Evolutionary conservation across 2,797 vertebrate genomes (phyloP), one percentile per base, ranked within the genome.

Genomic region (Sphenodon punctatus): DNA sequence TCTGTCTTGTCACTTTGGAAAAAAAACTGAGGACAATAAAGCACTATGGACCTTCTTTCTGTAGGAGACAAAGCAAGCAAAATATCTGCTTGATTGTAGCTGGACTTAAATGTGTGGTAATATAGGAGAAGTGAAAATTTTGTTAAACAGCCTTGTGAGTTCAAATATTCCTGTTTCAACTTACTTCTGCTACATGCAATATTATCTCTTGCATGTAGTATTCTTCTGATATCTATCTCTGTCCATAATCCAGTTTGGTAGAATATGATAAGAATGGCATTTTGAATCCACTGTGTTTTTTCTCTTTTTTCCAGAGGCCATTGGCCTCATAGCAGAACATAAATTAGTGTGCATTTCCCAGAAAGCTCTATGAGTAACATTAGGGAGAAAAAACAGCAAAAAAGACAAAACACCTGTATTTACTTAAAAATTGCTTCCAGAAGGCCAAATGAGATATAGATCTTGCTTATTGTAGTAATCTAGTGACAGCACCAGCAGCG

Each of bases 401-500:
- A 6, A 15, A 56, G 34, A 67, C n/a, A 85, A 90, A 91, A 65
- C 64, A 78, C 48, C 67, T 91, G 41, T 14, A 70, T 79, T 86
- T 82, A 56, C 51, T 78, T 89, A 83, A 80, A 80, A 82, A 53
- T 80, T 87, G 27, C 76, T 92, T 85, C 27, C 77, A 69, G 65
- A 87, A 79, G 66, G 86, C 45, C 12, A 74, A 80, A 81, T 64
- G 56, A 87, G 72, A 89, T 64, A 86, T 20, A 92, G 76, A 92
- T 92, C 78, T 84, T 88, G 22, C 75, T 92, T 94, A 79, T 75
- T 91, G 30, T 77, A 74, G 56, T 76, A 89, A 91, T 86, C 48
- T 59, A 36, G 59, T 91, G 89, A 87, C 76, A 94, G 86, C 42
- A 78, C 20, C 51, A 86, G 67, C 86, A 88, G 19, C 34, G 82